phyloP scores from a whole-genome alignment of 2,797 vertebrate genomes.

The Hippocampus kuda region DNA sequence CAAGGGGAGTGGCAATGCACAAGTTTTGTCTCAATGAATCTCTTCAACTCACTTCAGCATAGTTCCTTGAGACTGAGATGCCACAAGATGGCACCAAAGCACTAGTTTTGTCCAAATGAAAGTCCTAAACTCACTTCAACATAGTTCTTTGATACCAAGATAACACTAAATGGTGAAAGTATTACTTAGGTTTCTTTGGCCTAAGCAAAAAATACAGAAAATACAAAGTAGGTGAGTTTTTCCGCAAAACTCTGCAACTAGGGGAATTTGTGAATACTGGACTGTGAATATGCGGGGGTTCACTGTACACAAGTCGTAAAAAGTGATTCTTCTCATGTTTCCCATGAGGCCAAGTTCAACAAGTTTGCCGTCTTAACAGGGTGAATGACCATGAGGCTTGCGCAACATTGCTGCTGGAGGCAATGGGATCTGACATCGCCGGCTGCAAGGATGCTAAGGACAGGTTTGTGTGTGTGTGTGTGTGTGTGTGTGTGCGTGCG shows the following conservation, averaged over 20 bases:
- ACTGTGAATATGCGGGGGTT: background rate
- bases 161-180: background rate
- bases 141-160: too few relatives aligned
- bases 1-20: too few relatives aligned
- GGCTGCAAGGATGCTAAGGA: constrained; percentile 82
- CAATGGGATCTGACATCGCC: constrained; percentile 81
- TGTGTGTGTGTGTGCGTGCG: constrained; percentile 26
- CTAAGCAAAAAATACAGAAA: background rate
- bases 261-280: background rate
- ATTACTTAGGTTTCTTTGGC: background rate
- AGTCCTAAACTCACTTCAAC: too few relatives aligned
- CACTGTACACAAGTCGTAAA: background rate
- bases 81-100: too few relatives aligned
- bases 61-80: background rate
- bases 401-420: constrained; percentile 81
- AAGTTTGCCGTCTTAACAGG: constrained; percentile 50
- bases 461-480: constrained; percentile 55
- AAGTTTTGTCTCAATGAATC: too few relatives aligned
- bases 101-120: too few relatives aligned
- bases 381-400: constrained; percentile 88
- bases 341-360: background rate
- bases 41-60: too few relatives aligned
- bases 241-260: too few relatives aligned
- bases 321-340: background rate
- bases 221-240: background rate